Base-by-base conservation (phyloP, 2,113 vertebrate genomes). In the Sclerurus mexicanus region DNA sequence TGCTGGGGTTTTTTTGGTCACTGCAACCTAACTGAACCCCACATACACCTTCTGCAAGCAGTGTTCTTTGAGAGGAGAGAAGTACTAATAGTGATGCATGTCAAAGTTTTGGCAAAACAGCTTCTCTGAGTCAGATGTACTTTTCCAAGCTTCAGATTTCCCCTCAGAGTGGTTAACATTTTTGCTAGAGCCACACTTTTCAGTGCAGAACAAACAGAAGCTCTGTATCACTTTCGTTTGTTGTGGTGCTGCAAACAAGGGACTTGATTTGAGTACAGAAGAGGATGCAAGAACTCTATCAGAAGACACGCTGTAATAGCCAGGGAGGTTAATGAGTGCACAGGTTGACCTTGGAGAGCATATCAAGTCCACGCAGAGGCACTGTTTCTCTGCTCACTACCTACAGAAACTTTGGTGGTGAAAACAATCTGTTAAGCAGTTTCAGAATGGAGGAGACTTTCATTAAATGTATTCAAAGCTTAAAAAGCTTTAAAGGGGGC, bases 121-220 rank as follows among this genome's bases (percentile, higher is more conserved):
- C 37, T 88, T 69, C 82, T 91, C 60, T 95, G 82, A 90, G 60
- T 93, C 85, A 94, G 75, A 67, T 0, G 0, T 31, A 55, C 75
- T n/a, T 76, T 83, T 73, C 37, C 85, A 76, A 76, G 39, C 31
- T 79, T 94, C 87, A 76, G 53, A 76, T 79, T 91, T 93, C 79
- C 68, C 62, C 81, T 44, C 49, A 82, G 49, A 76, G 73, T 0
- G 1, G 64, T 44, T 83, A 63, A 42, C 35, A 24, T 83, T 83
- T 96, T 86, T 84, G 73, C 88, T 64, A 73, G 56, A 94, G 90
- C 72, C 85, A 80, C 39, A 42, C 49, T 81, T 92, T 52, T 84
- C 56, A 78, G 84, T 1, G 3, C 15, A 56, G 72, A 88, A 83
- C 71, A 76, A 93, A 46, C 12, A 90, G 67, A 72, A 93, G 63